These are phyloP conservation scores for Lissocephala sabroskyi DNA, from an alignment of 2,888 invertebrate genomes.

Conservation along the genomic window DNA sequence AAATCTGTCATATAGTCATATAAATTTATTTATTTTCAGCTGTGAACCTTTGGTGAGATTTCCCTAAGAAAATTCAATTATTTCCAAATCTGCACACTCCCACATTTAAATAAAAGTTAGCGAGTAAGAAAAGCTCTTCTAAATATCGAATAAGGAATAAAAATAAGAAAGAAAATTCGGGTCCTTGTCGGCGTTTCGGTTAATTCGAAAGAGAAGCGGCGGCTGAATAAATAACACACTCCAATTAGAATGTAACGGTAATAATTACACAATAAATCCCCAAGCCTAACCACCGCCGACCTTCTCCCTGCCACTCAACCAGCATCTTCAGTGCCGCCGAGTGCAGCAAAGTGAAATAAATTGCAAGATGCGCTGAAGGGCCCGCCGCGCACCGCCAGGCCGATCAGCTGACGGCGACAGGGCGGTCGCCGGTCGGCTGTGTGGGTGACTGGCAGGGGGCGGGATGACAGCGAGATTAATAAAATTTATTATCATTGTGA, in stretches of 20 bases:
- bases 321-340: too few relatives aligned
- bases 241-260: conserved; percentile 33
- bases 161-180: too few relatives aligned
- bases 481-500: conserved; percentile 61
- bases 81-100: too few relatives aligned
- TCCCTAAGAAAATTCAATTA: too few relatives aligned
- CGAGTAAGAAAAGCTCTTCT: too few relatives aligned
- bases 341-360: conserved; percentile 42
- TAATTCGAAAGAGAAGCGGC: background rate
- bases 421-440: background rate
- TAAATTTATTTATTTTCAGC: too few relatives aligned
- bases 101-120: too few relatives aligned
- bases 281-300: conserved; percentile 4
- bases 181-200: background rate
- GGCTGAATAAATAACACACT: conserved; percentile 28
- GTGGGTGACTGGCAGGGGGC: background rate
- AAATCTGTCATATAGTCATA: too few relatives aligned
- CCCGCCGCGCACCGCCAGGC: background rate
- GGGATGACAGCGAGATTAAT: conserved; percentile 50
- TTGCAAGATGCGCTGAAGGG: conserved; percentile 17
- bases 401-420: background rate
- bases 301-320: too few relatives aligned
- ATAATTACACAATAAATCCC: conserved; percentile 48
- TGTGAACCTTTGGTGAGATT: too few relatives aligned
- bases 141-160: too few relatives aligned